Conservation (phyloP, 2,113 vertebrate genomes). For the Stegostoma tigrinum region DNA sequence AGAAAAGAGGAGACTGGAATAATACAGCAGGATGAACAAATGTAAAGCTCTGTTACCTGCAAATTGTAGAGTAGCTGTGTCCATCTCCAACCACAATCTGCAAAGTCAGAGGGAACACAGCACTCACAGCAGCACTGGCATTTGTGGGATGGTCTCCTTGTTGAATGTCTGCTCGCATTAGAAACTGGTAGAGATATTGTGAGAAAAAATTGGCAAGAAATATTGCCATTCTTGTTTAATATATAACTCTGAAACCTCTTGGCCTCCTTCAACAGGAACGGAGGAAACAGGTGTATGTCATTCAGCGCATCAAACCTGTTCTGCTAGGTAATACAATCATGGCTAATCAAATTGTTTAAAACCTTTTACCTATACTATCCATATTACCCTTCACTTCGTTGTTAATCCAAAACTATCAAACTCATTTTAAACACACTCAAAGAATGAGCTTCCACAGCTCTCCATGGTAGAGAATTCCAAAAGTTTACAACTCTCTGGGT, state of each 20-base stretch:
- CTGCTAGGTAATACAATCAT: no score
- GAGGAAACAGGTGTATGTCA: no score
- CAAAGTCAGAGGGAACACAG: conserved; percentile 39
- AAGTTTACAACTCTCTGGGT: no score
- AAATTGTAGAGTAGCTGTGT: background rate
- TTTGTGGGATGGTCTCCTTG: conserved; percentile 40
- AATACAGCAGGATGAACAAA: background rate
- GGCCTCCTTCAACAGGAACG: background rate
- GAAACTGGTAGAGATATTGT: conserved; percentile 40
- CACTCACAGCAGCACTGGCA: conserved; percentile 14
- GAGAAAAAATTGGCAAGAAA: background rate
- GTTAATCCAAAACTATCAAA: no score
- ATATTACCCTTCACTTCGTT: no score
- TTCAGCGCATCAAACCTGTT: no score
- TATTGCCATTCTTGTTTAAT: conserved; percentile 32
- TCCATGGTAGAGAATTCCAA: no score
- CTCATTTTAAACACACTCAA: no score
- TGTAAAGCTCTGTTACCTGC: conserved; percentile 41
- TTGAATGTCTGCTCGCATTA: conserved; percentile 29
- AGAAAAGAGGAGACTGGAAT: background rate
- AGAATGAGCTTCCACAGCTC: no score
- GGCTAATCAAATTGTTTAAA: no score
- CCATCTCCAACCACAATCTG: conserved; percentile 35
- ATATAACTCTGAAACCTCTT: background rate
- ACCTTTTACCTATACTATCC: no score